Conservation (phyloP, 92 coral and sea anemone genomes). For the Zoanthus gigantus region DNA sequence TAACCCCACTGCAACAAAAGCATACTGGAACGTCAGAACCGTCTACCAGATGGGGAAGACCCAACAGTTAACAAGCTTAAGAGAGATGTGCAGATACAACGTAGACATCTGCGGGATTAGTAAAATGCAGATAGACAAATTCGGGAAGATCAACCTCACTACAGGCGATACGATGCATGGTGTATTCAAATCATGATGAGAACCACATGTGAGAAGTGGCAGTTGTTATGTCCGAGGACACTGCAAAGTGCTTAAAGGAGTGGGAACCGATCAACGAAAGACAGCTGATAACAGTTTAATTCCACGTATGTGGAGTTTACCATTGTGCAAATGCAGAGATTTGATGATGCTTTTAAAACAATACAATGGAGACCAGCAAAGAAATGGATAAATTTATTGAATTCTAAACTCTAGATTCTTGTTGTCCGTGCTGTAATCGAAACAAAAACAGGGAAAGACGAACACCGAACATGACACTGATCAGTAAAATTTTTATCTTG, state of each 20-base stretch:
- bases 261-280: background rate
- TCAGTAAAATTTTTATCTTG: no score
- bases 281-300: background rate
- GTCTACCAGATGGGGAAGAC: background rate
- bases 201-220: background rate
- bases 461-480: no score
- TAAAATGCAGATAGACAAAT: constrained; percentile 1
- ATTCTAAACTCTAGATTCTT: no score
- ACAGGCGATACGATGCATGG: background rate
- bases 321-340: background rate
- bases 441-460: no score
- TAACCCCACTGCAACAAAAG: background rate
- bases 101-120: background rate
- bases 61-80: background rate
- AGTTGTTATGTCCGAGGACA: background rate
- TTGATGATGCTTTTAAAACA: no score
- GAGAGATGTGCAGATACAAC: background rate
- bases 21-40: no score
- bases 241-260: background rate
- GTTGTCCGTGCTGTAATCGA: no score
- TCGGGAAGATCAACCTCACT: background rate
- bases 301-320: background rate
- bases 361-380: no score
- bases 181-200: constrained; percentile 3
- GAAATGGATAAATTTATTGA: no score